Base-by-base conservation (phyloP, 2,888 invertebrate genomes). In the Amorpha juglandis region DNA sequence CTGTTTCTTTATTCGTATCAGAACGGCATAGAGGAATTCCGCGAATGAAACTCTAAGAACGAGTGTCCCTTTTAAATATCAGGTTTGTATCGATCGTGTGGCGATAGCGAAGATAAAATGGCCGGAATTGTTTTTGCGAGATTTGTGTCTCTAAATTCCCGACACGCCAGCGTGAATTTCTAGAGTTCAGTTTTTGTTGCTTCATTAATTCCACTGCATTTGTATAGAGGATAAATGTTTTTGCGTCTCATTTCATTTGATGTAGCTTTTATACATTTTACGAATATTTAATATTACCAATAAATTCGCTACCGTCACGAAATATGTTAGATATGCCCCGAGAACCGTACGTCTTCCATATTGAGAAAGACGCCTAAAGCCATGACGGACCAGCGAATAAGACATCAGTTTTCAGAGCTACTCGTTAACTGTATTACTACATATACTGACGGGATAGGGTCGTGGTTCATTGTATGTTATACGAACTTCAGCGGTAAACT, bases 1-100 rank as follows among this genome's bases (percentile, higher is more conserved):
- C 83, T 80, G 83, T 81, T 91, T 89, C 90, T 91, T 93, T 91
- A 88, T 88, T 81, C 79, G 74, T 75, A 79, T 81, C 86, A 87
- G 84, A 89, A 90, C 87, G 82, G 84, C 84, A 83, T 82, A 80
- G 80, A 84, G 80, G 88, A 88, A 91, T 91, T 80, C 83, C 78
- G 82, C 80, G 82, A 82, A 86, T 84, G 87, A 76, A 75, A 78
- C 82, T 83, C 78, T 83, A 83, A 80, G 77, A 81, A 73, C 75
- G 78, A 79, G 77, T 81, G 81, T 80, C 74, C 80, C 78, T 79
- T 87, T 83, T 86, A 83, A 82, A 86, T 84, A 82, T 83, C 75
- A 77, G 77, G 78, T 81, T 74, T 79, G 84, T 80, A 82, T 84
- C 82, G 89, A 91, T 90, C 88, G 90, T 89, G 91, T 91, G 83